Evolutionary conservation across 2,113 vertebrate genomes (phyloP), one percentile per base, ranked within the genome.

Genomic region (Symphodus melops): DNA sequence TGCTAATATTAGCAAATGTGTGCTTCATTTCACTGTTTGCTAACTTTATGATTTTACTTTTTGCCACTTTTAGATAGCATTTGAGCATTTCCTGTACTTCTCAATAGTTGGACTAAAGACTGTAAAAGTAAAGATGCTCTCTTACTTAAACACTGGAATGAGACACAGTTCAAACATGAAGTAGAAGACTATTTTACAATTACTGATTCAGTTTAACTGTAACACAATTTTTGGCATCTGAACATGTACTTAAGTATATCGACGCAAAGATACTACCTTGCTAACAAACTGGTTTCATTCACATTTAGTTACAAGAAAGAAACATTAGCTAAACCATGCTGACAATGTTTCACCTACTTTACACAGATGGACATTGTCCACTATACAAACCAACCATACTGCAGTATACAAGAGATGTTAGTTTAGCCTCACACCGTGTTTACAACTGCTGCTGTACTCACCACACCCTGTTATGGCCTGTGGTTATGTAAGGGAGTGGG

Each of bases 401-500:
- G 28, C 28, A 33, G 28, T 28, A 37, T n/a, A 20, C 67, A 39
- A 64, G 49, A 60, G 17, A 72, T 67, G 64, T 44, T 80, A 72
- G 23, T 75, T 64, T 72, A 19, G 80, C 85, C 89, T 80, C 9
- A 82, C 81, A 85, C 68, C 70, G 72, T 60, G 75, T 84, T 90
- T 83, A 80, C 75, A 83, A 83, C 75, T 82, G 77, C 86, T 55
- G 64, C 49, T 73, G 10, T 64, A 51, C 77, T 62, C 23, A 4
- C 86, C 90, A 89, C 90, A 77, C 91, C 90, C 58, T 86, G 53
- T 75, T 63, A 89, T 89, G 79, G 88, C 87, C 90, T 14, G 64
- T 86, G 87, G 89, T 88, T 89, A 89, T 91, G 74, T 84, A 87
- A 91, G 78, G 65, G 84, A 89, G 86, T 87, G 83, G 79, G 84